A percentile compares a stretch with the other conserved stretches of the same genome.
These are phyloP conservation scores for Ctenicera cuprea DNA, from an alignment of 2,888 invertebrate genomes.

Conservation along the genomic window DNA sequence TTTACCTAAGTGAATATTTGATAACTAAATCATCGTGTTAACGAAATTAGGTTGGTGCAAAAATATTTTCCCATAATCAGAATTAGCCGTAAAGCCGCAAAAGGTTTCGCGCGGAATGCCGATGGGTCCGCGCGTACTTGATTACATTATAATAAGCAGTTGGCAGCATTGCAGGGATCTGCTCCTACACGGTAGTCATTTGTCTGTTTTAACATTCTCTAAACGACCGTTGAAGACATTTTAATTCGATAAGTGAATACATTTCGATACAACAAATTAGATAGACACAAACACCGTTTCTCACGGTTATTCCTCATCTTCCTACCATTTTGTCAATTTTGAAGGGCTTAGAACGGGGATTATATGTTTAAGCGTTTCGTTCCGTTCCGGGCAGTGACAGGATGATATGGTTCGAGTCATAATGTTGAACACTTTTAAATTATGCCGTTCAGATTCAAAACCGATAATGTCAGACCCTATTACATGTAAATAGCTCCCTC, in stretches of 20 bases:
- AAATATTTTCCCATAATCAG: constrained; percentile 51
- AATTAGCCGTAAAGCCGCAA: constrained; percentile 34
- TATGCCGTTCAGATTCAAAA: constrained; percentile 54
- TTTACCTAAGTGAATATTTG: neutral
- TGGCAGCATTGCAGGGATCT: constrained; percentile 59
- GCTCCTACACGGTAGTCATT: constrained; percentile 65
- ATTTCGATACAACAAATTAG: constrained; percentile 16
- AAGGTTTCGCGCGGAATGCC: constrained; percentile 32
- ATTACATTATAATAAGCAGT: constrained; percentile 66
- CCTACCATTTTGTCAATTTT: constrained; percentile 33
- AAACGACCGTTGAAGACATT: constrained; percentile 65
- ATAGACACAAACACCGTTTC: constrained; percentile 39
- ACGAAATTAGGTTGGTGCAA: constrained; percentile 21
- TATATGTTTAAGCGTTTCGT: constrained; percentile 34
- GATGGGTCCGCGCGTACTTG: constrained; percentile 52
- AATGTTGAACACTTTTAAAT: constrained; percentile 56
- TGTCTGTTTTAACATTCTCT: constrained; percentile 62
- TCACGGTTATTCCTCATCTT: constrained; percentile 53
- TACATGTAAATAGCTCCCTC: constrained; percentile 36
- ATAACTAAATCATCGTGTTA: constrained; percentile 14
- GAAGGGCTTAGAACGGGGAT: constrained; percentile 27
- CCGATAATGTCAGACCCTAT: constrained; percentile 54
- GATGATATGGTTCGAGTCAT: constrained; percentile 50
- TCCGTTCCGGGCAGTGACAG: constrained; percentile 44
- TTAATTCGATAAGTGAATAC: constrained; percentile 62